Conservation (phyloP, 2,113 vertebrate species). For the Stigmatopora nigra region DNA sequence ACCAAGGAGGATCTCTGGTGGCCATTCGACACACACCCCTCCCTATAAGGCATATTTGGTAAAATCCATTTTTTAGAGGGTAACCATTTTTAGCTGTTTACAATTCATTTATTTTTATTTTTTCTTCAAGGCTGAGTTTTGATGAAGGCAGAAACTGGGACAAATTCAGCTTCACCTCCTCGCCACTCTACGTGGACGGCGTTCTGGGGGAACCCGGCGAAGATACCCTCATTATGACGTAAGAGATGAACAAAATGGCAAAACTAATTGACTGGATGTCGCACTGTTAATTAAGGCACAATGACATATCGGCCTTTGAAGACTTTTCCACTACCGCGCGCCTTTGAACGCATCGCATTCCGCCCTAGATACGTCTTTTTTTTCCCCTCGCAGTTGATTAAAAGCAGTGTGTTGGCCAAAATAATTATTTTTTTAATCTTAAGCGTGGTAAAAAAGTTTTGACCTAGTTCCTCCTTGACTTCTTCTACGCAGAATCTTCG, state of each 20-base stretch:
- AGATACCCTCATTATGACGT: conserved; percentile 94
- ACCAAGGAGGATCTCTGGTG: conserved; percentile 88
- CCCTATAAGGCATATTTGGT: conserved; percentile 90
- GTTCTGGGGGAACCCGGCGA: conserved; percentile 90
- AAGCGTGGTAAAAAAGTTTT: background rate
- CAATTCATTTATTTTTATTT: conserved; percentile 43
- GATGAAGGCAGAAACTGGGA: conserved; percentile 90
- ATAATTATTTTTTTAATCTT: background rate
- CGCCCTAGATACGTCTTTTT: conserved; percentile 1
- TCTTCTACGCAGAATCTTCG: conserved; percentile 75
- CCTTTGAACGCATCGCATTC: conserved; percentile 20
- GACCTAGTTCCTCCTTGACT: conserved; percentile 1
- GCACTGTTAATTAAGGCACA: conserved; percentile 21
- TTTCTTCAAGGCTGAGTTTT: conserved; percentile 81
- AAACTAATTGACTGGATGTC: conserved; percentile 7
- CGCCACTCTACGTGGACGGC: conserved; percentile 87
- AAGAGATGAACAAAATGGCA: conserved; percentile 58
- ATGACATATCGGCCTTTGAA: conserved; percentile 22
- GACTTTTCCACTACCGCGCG: conserved; percentile 17
- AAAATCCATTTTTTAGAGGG: conserved; percentile 32
- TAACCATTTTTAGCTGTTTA: conserved; percentile 17
- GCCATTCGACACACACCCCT: conserved; percentile 91
- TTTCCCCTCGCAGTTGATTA: conserved; percentile 5
- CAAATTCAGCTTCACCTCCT: conserved; percentile 90
- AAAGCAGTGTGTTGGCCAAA: conserved; percentile 2